phyloP scores from a whole-genome alignment of 2,113 vertebrate species.

The Hydrolagus affinis region DNA sequence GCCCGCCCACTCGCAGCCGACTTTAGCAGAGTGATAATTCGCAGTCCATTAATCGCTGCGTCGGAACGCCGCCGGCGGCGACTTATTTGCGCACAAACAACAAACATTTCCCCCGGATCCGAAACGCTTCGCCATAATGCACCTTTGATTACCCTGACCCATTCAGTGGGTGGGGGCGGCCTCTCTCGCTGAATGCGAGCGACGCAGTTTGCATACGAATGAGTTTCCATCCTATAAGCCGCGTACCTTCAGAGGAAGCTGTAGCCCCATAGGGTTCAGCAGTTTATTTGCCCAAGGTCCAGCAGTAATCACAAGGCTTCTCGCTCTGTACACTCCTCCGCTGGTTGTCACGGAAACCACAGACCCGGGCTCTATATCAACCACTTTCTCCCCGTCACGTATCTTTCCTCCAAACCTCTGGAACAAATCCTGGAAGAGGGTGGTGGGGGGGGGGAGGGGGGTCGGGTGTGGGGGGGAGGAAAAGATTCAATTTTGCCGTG shows the following conservation, averaged over 20 bases:
- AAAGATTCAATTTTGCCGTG: constrained; percentile 8
- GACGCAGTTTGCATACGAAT: neutral
- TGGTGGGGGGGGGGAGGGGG: no score
- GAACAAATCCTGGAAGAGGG: constrained; percentile 56
- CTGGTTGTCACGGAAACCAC: constrained; percentile 60
- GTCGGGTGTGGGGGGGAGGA: no score
- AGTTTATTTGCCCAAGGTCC: constrained; percentile 75
- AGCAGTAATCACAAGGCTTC: constrained; percentile 64
- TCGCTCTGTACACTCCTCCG: constrained; percentile 56
- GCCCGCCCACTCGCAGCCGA: neutral
- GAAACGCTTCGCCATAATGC: neutral
- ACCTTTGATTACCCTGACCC: constrained; percentile 5
- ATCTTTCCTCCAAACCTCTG: constrained; percentile 57
- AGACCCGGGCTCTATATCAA: constrained; percentile 59
- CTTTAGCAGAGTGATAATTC: constrained; percentile 3
- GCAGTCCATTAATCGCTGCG: neutral
- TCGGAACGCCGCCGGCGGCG: neutral
- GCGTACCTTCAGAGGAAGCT: constrained; percentile 74
- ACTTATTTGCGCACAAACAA: neutral
- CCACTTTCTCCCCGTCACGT: constrained; percentile 70
- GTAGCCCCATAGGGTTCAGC: constrained; percentile 57
- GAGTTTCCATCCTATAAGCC: neutral
- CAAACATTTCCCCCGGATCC: neutral
- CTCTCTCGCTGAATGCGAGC: neutral
- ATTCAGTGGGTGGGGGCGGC: neutral